Evolutionary conservation across 2,797 vertebrate species (phyloP).

Genomic region (Xenentodon cancila): DNA sequence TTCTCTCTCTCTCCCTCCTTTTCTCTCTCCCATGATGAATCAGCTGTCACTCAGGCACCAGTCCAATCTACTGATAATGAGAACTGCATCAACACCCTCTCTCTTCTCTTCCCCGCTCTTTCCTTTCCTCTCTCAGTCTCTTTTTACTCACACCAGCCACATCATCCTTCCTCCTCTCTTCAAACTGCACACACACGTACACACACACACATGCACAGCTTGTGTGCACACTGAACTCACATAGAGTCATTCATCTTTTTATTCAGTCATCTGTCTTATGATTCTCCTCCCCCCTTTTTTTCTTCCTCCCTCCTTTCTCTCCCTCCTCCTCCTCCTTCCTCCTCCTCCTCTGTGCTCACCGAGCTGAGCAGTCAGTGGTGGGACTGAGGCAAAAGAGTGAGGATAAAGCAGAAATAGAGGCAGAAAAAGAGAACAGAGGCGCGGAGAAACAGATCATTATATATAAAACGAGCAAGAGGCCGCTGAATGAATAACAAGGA

Average conservation of each 20-base stretch:
- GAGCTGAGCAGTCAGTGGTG: conserved; percentile 80
- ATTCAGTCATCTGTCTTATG: conserved; percentile 69
- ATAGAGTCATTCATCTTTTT: conserved; percentile 70
- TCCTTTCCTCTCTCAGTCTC: conserved; percentile 50
- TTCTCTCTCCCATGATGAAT: conserved; percentile 90
- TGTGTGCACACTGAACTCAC: conserved; percentile 31
- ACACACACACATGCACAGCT: conserved; percentile 8
- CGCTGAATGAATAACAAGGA: conserved; percentile 74
- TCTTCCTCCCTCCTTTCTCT: conserved; percentile 15
- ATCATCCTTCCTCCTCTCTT: conserved; percentile 55
- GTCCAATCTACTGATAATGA: conserved; percentile 96
- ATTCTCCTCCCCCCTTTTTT: conserved; percentile 56
- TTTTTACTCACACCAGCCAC: conserved; percentile 41
- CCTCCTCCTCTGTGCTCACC: conserved; percentile 60
- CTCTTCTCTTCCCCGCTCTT: conserved; percentile 56
- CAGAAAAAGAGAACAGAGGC: conserved; percentile 60
- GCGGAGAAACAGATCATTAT: conserved; percentile 71
- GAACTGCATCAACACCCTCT: conserved; percentile 87
- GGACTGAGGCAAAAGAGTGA: conserved; percentile 74
- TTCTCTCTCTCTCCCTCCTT: conserved; percentile 73
- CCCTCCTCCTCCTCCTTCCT: conserved; percentile 23
- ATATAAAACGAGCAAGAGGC: conserved; percentile 66
- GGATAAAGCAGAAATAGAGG: conserved; percentile 68
- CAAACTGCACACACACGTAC: conserved; percentile 41
- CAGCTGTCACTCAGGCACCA: conserved; percentile 92